Conservation (phyloP, 2,113 vertebrate genomes). For the Xiphorhynchus elegans region DNA sequence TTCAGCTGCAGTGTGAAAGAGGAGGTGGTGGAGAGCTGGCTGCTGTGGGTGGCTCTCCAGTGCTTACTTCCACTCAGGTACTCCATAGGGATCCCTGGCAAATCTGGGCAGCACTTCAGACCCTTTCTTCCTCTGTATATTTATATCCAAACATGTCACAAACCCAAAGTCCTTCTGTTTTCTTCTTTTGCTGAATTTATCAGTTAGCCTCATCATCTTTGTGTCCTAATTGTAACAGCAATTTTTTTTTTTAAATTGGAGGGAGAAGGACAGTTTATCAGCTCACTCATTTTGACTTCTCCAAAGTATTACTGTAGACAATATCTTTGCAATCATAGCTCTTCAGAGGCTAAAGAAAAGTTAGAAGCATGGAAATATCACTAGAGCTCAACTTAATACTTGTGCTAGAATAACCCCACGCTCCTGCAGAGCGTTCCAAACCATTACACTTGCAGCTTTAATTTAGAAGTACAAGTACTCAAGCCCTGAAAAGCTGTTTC, state of each 20-base stretch:
- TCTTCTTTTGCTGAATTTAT: background rate
- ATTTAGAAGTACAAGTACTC: background rate
- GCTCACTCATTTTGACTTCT: background rate
- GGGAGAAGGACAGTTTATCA: background rate
- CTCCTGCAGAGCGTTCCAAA: background rate
- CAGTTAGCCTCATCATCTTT: background rate
- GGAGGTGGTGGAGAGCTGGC: background rate
- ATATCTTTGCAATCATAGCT: background rate
- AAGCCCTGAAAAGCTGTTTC: background rate
- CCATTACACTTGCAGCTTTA: background rate
- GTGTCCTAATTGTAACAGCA: background rate
- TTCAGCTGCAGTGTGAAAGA: background rate
- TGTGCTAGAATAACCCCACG: background rate
- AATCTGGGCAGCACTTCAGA: background rate
- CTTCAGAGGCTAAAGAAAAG: background rate
- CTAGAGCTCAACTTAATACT: background rate
- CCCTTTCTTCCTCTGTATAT: background rate
- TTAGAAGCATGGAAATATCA: background rate
- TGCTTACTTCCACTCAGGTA: background rate
- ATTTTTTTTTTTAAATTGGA: background rate
- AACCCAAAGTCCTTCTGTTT: background rate
- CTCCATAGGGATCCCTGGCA: background rate
- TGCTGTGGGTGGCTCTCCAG: background rate
- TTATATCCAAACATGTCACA: background rate
- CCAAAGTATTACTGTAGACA: background rate